Base-by-base conservation (phyloP, 1,140 invertebrate species). In the Anthonomus grandis region DNA sequence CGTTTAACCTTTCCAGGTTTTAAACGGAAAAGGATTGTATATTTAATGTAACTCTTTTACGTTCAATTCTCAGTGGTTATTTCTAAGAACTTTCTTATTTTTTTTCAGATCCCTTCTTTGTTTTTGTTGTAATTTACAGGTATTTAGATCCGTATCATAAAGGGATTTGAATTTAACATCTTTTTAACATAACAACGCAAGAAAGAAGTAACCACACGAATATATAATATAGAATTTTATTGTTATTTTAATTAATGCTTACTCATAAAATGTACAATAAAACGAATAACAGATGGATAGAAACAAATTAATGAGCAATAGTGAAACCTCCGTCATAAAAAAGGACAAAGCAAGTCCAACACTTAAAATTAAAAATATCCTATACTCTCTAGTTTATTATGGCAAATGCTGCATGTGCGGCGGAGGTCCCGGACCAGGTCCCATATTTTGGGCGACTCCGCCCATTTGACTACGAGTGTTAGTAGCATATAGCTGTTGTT, bases 401-500 rank as follows among this genome's bases (percentile, higher is more conserved):
- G 70, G 70, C 70, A 71, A 70, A 72, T 72, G 69, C 57, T 71
- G 70, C 49, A 66, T 63, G 47, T 70, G 70, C 48, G 70, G 70
- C 46, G 70, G 70, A 13, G 56, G 56, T 10, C 67, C 68, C 13
- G 71, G 68, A 19, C 69, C 69, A 21, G 68, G 68, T 21, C 69
- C 69, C 60, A 67, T 68, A 21, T 66, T 69, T 67, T 72, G 71
- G 6, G 65, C 56, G 56, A 72, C 72, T 19, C 75, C 70, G 48
- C 75, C 70, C 68, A 74, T 69, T 57, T 80, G 79, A 66, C 78
- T 86, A 59, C 89, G 80, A 17, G 88, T 91, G 54, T 89, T 90
- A 8, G 91, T 95, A 19, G 92, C 91, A 77, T 95, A 95, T 50
- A 95, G 76, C 73, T 94, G 91, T 71, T 95, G 93, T 70, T 95